Percentiles rank a stretch among this genome's conserved stretches.
Evolutionary conservation across 2,888 invertebrate genomes (phyloP).

Genomic region (Teinopalpus imperialis): DNA sequence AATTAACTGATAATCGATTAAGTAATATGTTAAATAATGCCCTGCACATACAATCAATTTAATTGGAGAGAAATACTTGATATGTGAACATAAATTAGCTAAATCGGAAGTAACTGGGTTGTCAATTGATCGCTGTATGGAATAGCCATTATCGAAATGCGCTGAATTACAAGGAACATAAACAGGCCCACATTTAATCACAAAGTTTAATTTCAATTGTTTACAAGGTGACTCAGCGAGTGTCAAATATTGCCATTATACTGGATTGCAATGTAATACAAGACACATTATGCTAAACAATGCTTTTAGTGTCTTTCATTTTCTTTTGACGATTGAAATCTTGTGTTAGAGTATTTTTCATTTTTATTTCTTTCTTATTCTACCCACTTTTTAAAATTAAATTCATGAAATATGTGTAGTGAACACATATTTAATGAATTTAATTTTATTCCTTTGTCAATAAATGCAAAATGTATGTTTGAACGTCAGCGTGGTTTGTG

Average conservation of each 20-base stretch:
- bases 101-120: slow-evolving; percentile 3
- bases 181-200: background rate
- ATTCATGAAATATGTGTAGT: too few relatives aligned
- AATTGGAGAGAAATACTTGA: too few relatives aligned
- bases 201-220: slow-evolving; percentile 8
- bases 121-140: slow-evolving; percentile 21
- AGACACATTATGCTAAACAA: slow-evolving; percentile 30
- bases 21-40: too few relatives aligned
- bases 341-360: background rate
- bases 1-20: slow-evolving; percentile 19
- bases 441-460: too few relatives aligned
- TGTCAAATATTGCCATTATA: slow-evolving; percentile 26
- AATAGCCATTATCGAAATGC: slow-evolving; percentile 20
- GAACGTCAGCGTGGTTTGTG: too few relatives aligned
- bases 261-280: slow-evolving; percentile 23
- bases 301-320: slow-evolving; percentile 11
- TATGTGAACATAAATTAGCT: too few relatives aligned
- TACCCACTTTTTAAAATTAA: background rate
- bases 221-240: slow-evolving; percentile 31
- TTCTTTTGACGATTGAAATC: too few relatives aligned
- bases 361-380: background rate
- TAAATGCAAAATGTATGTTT: too few relatives aligned
- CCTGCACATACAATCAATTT: too few relatives aligned
- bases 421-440: too few relatives aligned
- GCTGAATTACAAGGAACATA: slow-evolving; percentile 11